Evolutionary conservation across 2,888 invertebrate species (phyloP), one percentile per base, ranked within the genome.

Genomic region (Andrena haemorrhoa): DNA sequence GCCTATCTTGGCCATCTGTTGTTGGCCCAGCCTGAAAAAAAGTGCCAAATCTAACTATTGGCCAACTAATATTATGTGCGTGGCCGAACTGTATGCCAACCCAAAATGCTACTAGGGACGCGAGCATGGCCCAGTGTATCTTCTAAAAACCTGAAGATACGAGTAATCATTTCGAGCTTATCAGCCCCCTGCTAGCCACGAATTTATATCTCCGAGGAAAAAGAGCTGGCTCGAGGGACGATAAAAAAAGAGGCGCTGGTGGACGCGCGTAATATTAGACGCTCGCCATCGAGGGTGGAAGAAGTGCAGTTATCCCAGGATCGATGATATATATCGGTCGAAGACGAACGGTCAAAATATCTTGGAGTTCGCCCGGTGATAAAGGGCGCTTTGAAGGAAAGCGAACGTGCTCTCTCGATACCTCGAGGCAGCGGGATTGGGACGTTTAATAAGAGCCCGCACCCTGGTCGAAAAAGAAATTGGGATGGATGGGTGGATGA

Each of bases 361-460:
- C 79, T 77, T 33, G 49, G 61, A 77, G 76, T 72, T 82, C 10
- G 35, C 20, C 20, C 58, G 47, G 78, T 81, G 77, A 82, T 74
- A 85, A 84, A 85, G 82, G 79, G 69, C 56, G 75, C 85, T 88
- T 88, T 86, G 85, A 81, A 75, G 77, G 77, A 84, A 83, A 60
- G 77, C 77, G 85, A 82, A 87, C 88, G 85, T 86, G 88, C 86
- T 70, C 70, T 3, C 82, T n/a, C 79, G 82, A 84, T 78, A 75
- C 71, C 88, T 79, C 68, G 71, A 69, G 83, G 81, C 85, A 72
- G 60, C 79, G 53, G 82, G 84, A 86, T 83, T 74, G 87, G 79
- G 80, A 79, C 80, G 86, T 88, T 88, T 88, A 88, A 88, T 88
- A 88, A 88, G 85, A 84, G 83, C 58, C 49, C 73, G 66, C 73